Percentiles rank a stretch among this genome's conserved stretches.
Conservation (phyloP, 2,797 vertebrate species). For the Alcedo atthis region DNA sequence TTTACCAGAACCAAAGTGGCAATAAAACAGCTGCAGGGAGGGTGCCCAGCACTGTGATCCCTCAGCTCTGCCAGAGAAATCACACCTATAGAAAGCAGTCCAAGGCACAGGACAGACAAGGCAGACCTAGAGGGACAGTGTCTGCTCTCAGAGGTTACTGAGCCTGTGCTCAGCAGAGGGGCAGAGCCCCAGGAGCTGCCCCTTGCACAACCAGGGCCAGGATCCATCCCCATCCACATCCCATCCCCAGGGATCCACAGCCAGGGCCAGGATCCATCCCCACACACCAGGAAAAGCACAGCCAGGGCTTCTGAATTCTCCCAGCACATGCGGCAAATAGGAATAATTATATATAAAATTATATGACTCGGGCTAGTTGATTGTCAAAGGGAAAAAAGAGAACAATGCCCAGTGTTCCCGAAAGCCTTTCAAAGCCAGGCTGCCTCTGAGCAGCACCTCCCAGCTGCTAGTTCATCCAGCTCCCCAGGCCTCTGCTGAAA, state of each 20-base stretch:
- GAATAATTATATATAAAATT: background rate
- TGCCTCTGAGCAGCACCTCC: background rate
- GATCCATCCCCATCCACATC: background rate
- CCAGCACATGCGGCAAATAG: background rate
- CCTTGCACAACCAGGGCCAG: background rate
- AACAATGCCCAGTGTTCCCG: background rate
- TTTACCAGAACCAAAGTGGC: background rate
- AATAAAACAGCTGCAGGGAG: background rate
- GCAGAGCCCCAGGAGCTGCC: background rate
- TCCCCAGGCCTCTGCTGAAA: background rate
- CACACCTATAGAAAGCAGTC: background rate
- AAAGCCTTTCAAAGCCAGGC: background rate
- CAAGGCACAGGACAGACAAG: background rate
- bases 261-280: background rate
- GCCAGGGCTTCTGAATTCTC: fast-evolving
- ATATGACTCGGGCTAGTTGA: background rate
- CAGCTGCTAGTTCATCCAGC: background rate
- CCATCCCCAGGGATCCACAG: too few relatives aligned
- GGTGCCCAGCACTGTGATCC: background rate
- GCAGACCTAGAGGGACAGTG: background rate
- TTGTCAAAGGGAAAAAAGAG: background rate
- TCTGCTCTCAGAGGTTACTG: fast-evolving
- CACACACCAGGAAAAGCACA: too few relatives aligned
- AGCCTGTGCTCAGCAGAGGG: background rate
- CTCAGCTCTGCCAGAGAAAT: background rate